Percentiles rank a stretch among this genome's conserved stretches.
These are phyloP conservation scores for Calidris pugnax DNA, from an alignment of 2,113 vertebrate species.

Conservation along the genomic window DNA sequence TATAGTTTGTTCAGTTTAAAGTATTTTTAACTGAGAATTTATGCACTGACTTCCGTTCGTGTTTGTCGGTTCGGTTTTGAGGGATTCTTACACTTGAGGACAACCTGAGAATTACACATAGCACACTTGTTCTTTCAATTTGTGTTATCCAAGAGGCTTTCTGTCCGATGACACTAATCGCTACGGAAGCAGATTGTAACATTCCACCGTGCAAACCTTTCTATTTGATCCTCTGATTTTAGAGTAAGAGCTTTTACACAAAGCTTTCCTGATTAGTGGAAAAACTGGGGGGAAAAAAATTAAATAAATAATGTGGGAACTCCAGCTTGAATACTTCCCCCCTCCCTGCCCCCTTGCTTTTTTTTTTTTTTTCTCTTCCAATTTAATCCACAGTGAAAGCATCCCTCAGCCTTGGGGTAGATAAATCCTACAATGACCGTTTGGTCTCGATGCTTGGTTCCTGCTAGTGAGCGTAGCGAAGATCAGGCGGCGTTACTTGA, in stretches of 20 bases:
- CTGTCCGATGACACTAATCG: slow-evolving; percentile 39
- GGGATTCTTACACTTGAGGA: slow-evolving; percentile 61
- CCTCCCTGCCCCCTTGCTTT: background rate
- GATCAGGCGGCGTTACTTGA: background rate
- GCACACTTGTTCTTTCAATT: slow-evolving; percentile 64
- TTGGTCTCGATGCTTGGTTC: background rate
- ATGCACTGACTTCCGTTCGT: slow-evolving; percentile 42
- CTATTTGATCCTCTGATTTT: slow-evolving; percentile 61
- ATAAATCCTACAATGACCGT: background rate
- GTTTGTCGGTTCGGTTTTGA: slow-evolving; percentile 16
- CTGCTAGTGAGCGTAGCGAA: background rate
- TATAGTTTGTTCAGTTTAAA: background rate
- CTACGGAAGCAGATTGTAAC: slow-evolving; percentile 66
- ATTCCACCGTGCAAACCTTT: slow-evolving; percentile 62
- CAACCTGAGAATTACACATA: slow-evolving; percentile 33
- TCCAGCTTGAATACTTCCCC: background rate
- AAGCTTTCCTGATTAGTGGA: slow-evolving; percentile 66
- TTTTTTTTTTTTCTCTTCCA: background rate
- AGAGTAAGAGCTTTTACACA: slow-evolving; percentile 56
- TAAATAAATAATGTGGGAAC: background rate
- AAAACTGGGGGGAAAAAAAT: background rate
- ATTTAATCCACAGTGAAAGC: slow-evolving; percentile 31
- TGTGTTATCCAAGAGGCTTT: slow-evolving; percentile 69
- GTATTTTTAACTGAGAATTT: slow-evolving; percentile 54
- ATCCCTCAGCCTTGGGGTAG: slow-evolving; percentile 43